Evolutionary conservation across 2,888 invertebrate genomes (phyloP).

Genomic region (Cactoblastis cactorum): DNA sequence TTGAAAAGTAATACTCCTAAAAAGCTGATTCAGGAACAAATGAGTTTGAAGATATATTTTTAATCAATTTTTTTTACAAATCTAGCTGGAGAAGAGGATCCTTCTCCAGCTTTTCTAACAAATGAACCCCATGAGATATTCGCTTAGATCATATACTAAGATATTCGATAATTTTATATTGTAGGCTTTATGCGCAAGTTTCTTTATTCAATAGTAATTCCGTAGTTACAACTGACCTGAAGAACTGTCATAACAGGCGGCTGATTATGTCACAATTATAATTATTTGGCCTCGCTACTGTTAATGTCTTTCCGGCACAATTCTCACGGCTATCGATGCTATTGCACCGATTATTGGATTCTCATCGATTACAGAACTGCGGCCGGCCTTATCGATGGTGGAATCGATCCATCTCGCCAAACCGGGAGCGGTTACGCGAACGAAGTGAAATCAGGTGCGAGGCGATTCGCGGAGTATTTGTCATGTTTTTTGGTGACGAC

Average conservation of each 20-base stretch:
- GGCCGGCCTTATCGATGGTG: conserved; percentile 2
- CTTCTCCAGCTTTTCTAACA: too few relatives aligned
- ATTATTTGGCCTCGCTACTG: neutral
- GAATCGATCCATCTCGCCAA: conserved; percentile 10
- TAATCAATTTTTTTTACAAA: too few relatives aligned
- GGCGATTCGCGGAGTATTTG: neutral
- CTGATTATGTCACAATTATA: conserved; percentile 3
- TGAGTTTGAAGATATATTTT: too few relatives aligned
- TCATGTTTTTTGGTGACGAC: neutral
- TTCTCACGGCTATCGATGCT: conserved; percentile 10
- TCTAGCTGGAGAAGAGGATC: too few relatives aligned
- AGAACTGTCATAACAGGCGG: neutral
- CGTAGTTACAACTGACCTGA: neutral
- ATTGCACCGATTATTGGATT: neutral
- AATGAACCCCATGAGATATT: too few relatives aligned
- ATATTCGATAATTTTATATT: too few relatives aligned
- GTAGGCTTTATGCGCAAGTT: neutral
- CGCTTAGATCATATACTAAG: too few relatives aligned
- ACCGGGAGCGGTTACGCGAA: conserved; percentile 6
- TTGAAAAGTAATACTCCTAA: too few relatives aligned
- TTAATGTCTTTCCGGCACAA: conserved; percentile 1
- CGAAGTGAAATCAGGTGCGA: conserved; percentile 3
- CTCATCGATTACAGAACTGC: neutral
- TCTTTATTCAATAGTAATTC: too few relatives aligned
- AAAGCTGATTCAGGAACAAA: too few relatives aligned